Percentiles rank a stretch among this genome's conserved stretches.
phyloP scores from a whole-genome alignment of 2,113 vertebrate species.

The Syngnathus floridae region DNA sequence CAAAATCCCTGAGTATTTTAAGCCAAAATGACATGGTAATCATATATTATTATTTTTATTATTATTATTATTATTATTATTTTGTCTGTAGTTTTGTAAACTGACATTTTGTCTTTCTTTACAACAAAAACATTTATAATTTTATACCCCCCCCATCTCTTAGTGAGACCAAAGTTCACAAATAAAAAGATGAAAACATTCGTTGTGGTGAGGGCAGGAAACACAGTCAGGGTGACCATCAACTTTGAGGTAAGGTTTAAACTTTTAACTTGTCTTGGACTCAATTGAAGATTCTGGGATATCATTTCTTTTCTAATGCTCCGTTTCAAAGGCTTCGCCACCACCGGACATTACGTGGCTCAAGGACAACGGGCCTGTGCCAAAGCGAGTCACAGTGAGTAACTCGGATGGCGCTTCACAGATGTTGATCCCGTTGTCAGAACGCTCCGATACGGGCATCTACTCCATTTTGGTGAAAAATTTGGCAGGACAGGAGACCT shows the following conservation, averaged over 20 bases:
- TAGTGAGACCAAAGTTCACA: slow-evolving; percentile 79
- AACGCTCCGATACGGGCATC: slow-evolving; percentile 73
- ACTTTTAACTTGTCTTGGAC: background rate
- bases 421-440: slow-evolving; percentile 76
- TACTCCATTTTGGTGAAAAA: slow-evolving; percentile 76
- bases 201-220: slow-evolving; percentile 74
- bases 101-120: background rate
- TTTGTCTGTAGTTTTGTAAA: background rate
- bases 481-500: slow-evolving; percentile 67
- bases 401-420: slow-evolving; percentile 72
- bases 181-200: slow-evolving; percentile 71
- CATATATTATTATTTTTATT: too few relatives aligned
- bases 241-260: slow-evolving; percentile 76
- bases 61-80: background rate
- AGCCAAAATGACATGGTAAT: too few relatives aligned
- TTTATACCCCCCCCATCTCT: background rate
- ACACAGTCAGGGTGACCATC: slow-evolving; percentile 71
- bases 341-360: slow-evolving; percentile 76
- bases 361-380: slow-evolving; percentile 76
- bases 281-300: background rate
- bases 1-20: too few relatives aligned
- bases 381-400: slow-evolving; percentile 62
- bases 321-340: slow-evolving; percentile 72
- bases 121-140: background rate
- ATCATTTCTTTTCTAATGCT: background rate